Evolutionary conservation across 2,888 invertebrate species (phyloP), one percentile per base, ranked within the genome.

Genomic region (Monopis laevigella): DNA sequence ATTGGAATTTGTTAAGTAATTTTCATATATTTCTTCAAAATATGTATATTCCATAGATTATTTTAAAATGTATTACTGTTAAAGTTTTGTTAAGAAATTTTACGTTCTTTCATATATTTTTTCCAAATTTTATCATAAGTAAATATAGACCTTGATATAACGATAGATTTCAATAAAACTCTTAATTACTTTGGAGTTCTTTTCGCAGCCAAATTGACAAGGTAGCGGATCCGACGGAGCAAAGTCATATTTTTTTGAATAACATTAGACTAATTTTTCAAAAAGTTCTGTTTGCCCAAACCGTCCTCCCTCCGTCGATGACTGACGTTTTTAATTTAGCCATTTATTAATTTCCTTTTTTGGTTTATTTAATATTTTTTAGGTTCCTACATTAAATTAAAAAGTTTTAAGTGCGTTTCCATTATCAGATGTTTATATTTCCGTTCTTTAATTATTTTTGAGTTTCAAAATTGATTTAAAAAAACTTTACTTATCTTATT

Each of bases 251-350:
- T 36, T 36, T 36, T 36, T 10, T 36, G 36, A 36, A 36, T 36
- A 36, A n/a, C 21, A 36, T 36, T 36, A 36, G 36, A 18, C 16
- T 36, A 36, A 36, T 36, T 36, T 32, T 36, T 36, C 19, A 4
- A 12, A 36, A 36, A 21, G 21, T 36, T 36, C n/a, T 36, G 36
- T 36, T 36, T 19, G 36, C 21, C 19, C 21, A 21, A 11, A 19
- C 12, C 36, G n/a, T 5, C 18, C 18, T 36, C 21, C 36, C 36
- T 21, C 21, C 36, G 21, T 21, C 21, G 21, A 21, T 36, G 36
- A 36, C 36, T 36, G 36, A 36, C 36, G 36, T 36, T 21, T 36
- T 36, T 36, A 36, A 36, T 36, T 36, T 36, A 21, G 19, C 21
- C 36, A 36, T 36, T 36, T 36, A 36, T 36, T 36, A 36, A 36